phyloP scores from a whole-genome alignment of 2,113 vertebrate species.

The Pluvialis apricaria region DNA sequence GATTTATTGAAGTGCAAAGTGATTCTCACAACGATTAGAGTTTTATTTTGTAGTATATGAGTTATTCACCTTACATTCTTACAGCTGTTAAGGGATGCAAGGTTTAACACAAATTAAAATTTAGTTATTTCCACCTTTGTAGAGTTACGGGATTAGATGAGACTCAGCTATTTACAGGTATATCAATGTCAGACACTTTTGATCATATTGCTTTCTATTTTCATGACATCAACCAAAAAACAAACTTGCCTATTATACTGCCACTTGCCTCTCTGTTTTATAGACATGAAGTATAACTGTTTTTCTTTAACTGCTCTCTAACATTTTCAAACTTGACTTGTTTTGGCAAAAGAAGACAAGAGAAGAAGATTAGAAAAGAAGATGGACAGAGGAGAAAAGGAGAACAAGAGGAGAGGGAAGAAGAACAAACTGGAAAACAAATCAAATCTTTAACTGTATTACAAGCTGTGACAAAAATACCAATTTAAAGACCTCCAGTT shows the following conservation, averaged over 20 bases:
- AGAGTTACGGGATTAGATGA: neutral
- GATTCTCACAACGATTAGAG: neutral
- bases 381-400: neutral
- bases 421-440: neutral
- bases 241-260: neutral
- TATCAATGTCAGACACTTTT: neutral
- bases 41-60: neutral
- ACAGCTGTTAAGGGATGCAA: neutral
- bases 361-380: neutral
- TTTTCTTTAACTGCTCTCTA: neutral
- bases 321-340: neutral
- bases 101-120: neutral
- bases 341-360: neutral
- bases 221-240: neutral
- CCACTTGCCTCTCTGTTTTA: neutral
- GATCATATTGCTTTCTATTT: neutral
- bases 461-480: neutral
- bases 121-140: neutral
- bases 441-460: neutral
- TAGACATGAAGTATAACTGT: neutral
- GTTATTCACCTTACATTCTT: neutral
- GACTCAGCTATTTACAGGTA: neutral
- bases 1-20: neutral
- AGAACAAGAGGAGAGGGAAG: neutral
- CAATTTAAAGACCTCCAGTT: neutral